Conservation (phyloP, 2,888 invertebrate genomes). For the Drosophila melanosoma region DNA sequence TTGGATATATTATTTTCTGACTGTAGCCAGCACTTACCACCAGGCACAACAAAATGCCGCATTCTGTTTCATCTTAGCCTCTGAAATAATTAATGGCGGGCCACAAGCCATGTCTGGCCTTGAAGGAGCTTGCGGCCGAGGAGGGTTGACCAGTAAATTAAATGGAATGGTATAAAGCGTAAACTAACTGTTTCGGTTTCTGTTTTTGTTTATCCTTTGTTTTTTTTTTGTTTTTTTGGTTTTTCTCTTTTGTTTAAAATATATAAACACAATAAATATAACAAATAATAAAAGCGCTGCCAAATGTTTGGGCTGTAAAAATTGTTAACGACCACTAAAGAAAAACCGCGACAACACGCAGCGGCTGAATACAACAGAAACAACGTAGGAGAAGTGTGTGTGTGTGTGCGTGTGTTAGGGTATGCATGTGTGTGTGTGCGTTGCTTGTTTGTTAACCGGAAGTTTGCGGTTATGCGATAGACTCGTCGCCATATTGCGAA, state of each 20-base stretch:
- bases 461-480: too few relatives aligned
- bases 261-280: slow-evolving; percentile 71
- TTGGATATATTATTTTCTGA: background rate
- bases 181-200: slow-evolving; percentile 39
- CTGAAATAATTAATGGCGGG: slow-evolving; percentile 47
- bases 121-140: slow-evolving; percentile 19
- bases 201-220: background rate
- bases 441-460: too few relatives aligned
- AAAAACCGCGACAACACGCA: slow-evolving; percentile 65
- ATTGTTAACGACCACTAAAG: slow-evolving; percentile 75
- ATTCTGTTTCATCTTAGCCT: slow-evolving; percentile 6
- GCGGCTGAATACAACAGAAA: slow-evolving; percentile 19
- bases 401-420: too few relatives aligned
- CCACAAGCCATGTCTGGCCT: slow-evolving; percentile 41
- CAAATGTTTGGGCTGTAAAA: slow-evolving; percentile 76
- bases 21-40: slow-evolving; percentile 1
- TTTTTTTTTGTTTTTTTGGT: slow-evolving; percentile 12
- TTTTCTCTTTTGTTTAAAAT: slow-evolving; percentile 45
- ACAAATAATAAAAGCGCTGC: slow-evolving; percentile 59
- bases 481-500: too few relatives aligned
- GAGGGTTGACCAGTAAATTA: slow-evolving; percentile 51
- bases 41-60: background rate
- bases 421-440: too few relatives aligned
- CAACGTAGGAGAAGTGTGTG: background rate
- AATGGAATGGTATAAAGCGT: slow-evolving; percentile 61